Base-by-base conservation (phyloP, 1,140 invertebrate genomes). In the Aricia agestis region DNA sequence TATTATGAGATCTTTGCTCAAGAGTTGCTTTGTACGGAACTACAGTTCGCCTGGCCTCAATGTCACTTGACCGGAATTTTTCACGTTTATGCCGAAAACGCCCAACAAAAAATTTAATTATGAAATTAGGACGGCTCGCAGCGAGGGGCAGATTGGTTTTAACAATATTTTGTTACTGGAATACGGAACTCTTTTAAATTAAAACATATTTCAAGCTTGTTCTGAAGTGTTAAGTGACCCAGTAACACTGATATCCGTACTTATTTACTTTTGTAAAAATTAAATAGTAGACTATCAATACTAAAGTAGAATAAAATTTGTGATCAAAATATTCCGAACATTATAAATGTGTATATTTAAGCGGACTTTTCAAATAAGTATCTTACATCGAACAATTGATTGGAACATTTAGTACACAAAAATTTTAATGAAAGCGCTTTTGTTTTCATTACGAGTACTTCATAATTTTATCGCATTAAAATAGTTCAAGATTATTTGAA, bases 101-200 rank as follows among this genome's bases (percentile, higher is more conserved):
- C 10, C 45, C 11, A 13, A 13, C 45, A 15, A 52, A 52, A 52
- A 52, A 52, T 52, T 52, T 52, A 52, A 52, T 52, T 52, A 52
- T 52, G 45, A 52, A 52, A 52, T 52, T 52, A 52, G 45, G 45
- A 13, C 45, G 45, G 45, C 45, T 52, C 45, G 9, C 45, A 52
- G 45, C 45, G 45, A 52, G 45, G 45, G 45, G 45, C 45, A 52
- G 45, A 52, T 52, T 52, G 45, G 45, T 52, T 52, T 52, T 52
- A 52, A 52, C 45, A 52, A 52, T 52, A 52, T 52, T 52, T 52
- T 52, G 45, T 52, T 52, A 13, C 45, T 52, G 9, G 9, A 52
- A 52, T 45, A 13, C 42, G 42, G 42, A 52, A 13, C 45, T 52
- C 45, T 52, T 52, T 52, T 52, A 52, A 52, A 52, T 52, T 52